Conservation (phyloP, 2,888 invertebrate genomes). For the Empis livida region DNA sequence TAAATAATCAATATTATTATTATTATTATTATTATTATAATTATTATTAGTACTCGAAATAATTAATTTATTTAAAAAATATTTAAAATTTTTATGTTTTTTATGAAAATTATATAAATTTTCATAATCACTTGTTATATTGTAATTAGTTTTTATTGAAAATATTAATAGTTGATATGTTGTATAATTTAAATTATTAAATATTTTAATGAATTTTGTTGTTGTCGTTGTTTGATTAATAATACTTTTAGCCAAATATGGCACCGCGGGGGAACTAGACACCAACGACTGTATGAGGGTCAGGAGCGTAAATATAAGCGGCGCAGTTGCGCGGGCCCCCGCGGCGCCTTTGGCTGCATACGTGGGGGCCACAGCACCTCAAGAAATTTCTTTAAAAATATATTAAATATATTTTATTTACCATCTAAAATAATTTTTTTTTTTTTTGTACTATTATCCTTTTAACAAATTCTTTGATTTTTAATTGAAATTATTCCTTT, state of each 20-base stretch:
- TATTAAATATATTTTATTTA: too few relatives aligned
- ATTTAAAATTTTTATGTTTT: too few relatives aligned
- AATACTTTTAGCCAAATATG: constrained; percentile 9
- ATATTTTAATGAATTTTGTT: constrained; percentile 1
- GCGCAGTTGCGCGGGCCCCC: constrained; percentile 31
- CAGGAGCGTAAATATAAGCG: constrained; percentile 25
- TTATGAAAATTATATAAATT: too few relatives aligned
- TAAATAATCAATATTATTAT: neutral
- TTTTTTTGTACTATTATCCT: too few relatives aligned
- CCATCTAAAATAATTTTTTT: too few relatives aligned
- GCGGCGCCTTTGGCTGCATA: constrained; percentile 34
- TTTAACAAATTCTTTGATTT: too few relatives aligned
- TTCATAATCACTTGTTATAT: neutral
- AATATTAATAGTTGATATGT: constrained; percentile 1
- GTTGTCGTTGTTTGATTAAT: constrained; percentile 5
- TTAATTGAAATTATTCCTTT: too few relatives aligned
- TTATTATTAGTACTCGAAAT: too few relatives aligned
- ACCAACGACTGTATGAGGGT: constrained; percentile 24
- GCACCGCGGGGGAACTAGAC: constrained; percentile 33
- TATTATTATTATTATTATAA: too few relatives aligned
- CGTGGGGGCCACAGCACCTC: constrained; percentile 36
- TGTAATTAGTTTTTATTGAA: neutral
- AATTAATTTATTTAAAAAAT: too few relatives aligned
- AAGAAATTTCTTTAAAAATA: constrained; percentile 9
- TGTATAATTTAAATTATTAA: constrained; percentile 3